These are phyloP conservation scores for Rhopalosiphum nymphaeae DNA, from an alignment of 2,888 invertebrate genomes.

Conservation along the genomic window DNA sequence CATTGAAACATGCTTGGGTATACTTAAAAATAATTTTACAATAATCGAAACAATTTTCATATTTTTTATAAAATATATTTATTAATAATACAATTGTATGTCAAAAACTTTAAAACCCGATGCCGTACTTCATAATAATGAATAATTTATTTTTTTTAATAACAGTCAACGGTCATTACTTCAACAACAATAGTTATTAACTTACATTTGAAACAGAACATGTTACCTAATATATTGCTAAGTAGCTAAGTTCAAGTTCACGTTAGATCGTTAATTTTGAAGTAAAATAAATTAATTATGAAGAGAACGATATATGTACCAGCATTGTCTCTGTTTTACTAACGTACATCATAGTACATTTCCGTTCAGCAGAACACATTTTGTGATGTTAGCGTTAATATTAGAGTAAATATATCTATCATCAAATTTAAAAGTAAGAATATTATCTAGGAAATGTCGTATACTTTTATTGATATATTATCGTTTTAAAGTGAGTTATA, in stretches of 20 bases:
- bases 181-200: no score
- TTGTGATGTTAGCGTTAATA: no score
- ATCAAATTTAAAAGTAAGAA: no score
- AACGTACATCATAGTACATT: no score
- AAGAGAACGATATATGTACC: not conserved
- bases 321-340: no score
- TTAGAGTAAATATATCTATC: no score
- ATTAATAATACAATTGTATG: not conserved
- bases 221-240: not conserved
- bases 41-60: not conserved
- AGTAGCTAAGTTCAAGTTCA: not conserved
- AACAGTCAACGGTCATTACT: no score
- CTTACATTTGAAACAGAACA: not conserved
- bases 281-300: not conserved
- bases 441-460: no score
- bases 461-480: no score
- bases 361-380: no score
- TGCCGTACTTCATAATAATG: not conserved
- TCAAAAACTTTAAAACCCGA: not conserved
- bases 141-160: not conserved
- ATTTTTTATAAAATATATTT: not conserved
- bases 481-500: no score
- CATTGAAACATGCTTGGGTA: not conserved
- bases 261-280: not conserved
- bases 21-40: not conserved